Percentiles rank a stretch among this genome's conserved stretches.
phyloP scores from a whole-genome alignment of 2,113 vertebrate genomes.

The Polyodon spathula region DNA sequence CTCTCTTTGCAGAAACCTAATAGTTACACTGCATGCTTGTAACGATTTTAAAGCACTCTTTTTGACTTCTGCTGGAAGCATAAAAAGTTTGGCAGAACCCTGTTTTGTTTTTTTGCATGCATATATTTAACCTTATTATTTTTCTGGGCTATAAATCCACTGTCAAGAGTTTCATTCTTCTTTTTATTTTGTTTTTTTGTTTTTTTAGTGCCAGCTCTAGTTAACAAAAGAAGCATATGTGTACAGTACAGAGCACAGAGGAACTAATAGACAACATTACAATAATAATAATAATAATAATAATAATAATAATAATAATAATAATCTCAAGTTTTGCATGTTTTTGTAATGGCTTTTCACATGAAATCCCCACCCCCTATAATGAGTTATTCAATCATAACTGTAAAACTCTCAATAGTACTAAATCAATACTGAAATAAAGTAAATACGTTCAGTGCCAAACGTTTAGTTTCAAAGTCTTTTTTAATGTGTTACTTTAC shows the following conservation, averaged over 20 bases:
- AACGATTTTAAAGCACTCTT: neutral
- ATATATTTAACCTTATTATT: neutral
- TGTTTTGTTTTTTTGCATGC: neutral
- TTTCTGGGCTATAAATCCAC: neutral
- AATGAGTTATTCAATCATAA: too few species aligned
- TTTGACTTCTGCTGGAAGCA: conserved; percentile 1
- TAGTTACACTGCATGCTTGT: conserved; percentile 1
- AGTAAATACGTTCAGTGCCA: neutral
- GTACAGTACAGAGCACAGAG: neutral
- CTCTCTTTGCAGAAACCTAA: conserved; percentile 19
- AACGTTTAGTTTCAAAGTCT: neutral
- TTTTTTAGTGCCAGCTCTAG: neutral
- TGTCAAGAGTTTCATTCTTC: neutral
- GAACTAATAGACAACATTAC: neutral
- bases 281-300: neutral
- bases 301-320: too few species aligned
- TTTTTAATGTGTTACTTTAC: too few species aligned
- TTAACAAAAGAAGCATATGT: conserved; percentile 1
- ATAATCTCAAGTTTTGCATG: too few species aligned
- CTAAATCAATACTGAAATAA: neutral
- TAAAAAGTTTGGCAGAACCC: neutral
- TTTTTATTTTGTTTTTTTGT: neutral
- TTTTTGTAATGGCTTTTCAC: too few species aligned
- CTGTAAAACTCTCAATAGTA: too few species aligned
- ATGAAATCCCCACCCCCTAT: too few species aligned